Evolutionary conservation across 1,140 invertebrate species (phyloP), one percentile per base, ranked within the genome.

Genomic region (Drosophila mauritiana): DNA sequence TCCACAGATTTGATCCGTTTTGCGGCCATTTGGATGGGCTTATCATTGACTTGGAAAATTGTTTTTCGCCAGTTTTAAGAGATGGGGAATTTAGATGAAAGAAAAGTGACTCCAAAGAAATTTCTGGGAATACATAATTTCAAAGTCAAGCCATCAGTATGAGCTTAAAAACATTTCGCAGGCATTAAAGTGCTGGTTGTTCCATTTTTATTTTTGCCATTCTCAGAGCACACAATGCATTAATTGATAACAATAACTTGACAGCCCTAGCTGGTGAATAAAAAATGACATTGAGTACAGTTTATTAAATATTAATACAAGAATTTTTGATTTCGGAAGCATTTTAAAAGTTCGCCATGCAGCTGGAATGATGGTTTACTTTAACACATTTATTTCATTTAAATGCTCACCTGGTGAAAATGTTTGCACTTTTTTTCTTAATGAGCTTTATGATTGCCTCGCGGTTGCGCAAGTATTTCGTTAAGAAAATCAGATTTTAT

Each of bases 41-140:
- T 36, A 13, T 36, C 49, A 36, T 20, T 52, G 31, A 20, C 31
- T 36, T 52, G 49, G 49, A 52, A 52, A 52, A 52, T 52, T 52
- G 49, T 52, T 52, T 52, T 52, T 49, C 48, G 15, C 15, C 7
- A 15, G 15, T 27, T 31, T 12, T 4, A 52, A 36, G 36, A 52
- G 48, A 51, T 1, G n/a, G 0, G 5, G 10, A 17, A 0, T 15
- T 34, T 15, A 10, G n/a, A 15, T 15, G 46, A 11, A 11, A 31
- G 46, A 4, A 49, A 51, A 51, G 34, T 6, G 13, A 12, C 20
- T 13, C 11, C 3, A 7, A 46, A 15, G 39, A n/a, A 45, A 6
- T 22, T 13, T 2, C 10, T 11, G 11, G 4, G 10, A 10, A 13
- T 7, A 22, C 7, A 12, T 43, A 20, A 43, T 20, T 11, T 10